Evolutionary conservation across 2,797 vertebrate genomes (phyloP), one percentile per base, ranked within the genome.

Genomic region (Nyctalus aviator): DNA sequence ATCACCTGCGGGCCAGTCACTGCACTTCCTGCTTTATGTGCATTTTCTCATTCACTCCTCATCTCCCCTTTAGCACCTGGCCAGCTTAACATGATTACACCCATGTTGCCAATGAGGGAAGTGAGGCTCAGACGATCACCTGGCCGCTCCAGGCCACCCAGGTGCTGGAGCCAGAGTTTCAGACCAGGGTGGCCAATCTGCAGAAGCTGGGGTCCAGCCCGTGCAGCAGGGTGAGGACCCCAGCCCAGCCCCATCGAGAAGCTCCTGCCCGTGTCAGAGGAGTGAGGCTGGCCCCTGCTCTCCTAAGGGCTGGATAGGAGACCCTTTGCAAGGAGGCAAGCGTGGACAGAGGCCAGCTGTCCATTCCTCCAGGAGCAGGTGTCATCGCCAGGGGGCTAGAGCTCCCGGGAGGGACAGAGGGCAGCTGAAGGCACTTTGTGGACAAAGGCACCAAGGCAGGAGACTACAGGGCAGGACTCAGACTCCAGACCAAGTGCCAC

Each of bases 381-480:
- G 3, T 50, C n/a, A 35, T 55, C 37, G 12, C 25, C n/a, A 20
- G 9, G n/a, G 69, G 50, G 6, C 13, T 8, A 72, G 53, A 50
- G 53, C 1, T 1, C 14, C 68, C 13, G 21, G 4, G 21, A 72
- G 46, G 59, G 35, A 41, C 59, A 84, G 53, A 15, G 17, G 5
- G 1, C 15, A 57, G 62, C 23, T 8, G 59, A 71, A 13, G 13
- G 12, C 0, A 0, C 13, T 46, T 55, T 41, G 30, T 76, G 27
- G 59, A 30, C 21, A 35, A n/a, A 69, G 17, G 8, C 44, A 5
- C 69, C 17, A 35, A 53, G 44, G 83, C 37, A 14, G 20, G 53
- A 66, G n/a, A 9, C n/a, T 64, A 30, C 30, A 3, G 0, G 0
- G 55, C 17, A 76, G 30, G 73, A 64, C 75, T 73, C 0, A 0